These are phyloP conservation scores for Mellilla xanthometata DNA, from an alignment of 2,888 invertebrate genomes.

Conservation along the genomic window DNA sequence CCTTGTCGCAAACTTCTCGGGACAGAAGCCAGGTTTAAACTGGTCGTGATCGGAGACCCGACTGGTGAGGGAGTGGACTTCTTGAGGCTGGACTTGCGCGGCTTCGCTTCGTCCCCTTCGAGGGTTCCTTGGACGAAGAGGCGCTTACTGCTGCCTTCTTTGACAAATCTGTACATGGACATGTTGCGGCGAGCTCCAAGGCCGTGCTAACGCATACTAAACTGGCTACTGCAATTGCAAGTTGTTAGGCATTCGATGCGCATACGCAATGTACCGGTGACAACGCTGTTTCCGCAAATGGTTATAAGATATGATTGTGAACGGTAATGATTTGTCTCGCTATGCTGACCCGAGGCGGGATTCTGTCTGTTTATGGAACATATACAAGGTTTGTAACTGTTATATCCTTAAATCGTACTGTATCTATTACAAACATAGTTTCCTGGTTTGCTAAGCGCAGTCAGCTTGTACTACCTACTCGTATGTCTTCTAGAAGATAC, in stretches of 20 bases:
- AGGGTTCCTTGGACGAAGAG: slow-evolving; percentile 90
- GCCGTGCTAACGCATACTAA: slow-evolving; percentile 63
- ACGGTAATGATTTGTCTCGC: slow-evolving; percentile 15
- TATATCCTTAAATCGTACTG: too few relatives aligned
- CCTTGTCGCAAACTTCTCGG: slow-evolving; percentile 80
- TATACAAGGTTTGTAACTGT: slow-evolving; percentile 8
- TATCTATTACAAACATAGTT: too few relatives aligned
- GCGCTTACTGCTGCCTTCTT: slow-evolving; percentile 85
- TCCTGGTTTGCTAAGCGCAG: too few relatives aligned
- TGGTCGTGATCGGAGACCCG: slow-evolving; percentile 85
- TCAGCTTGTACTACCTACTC: too few relatives aligned
- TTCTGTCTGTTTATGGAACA: slow-evolving; percentile 14
- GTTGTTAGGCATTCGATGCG: slow-evolving; percentile 71
- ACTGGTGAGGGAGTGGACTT: slow-evolving; percentile 72
- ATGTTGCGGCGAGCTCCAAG: slow-evolving; percentile 77
- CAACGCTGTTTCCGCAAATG: slow-evolving; percentile 29
- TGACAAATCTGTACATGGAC: slow-evolving; percentile 92
- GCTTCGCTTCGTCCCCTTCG: slow-evolving; percentile 83
- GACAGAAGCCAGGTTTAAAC: slow-evolving; percentile 81
- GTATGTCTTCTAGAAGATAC: too few relatives aligned
- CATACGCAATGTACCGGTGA: slow-evolving; percentile 41
- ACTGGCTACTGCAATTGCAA: slow-evolving; percentile 50
- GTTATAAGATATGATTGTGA: slow-evolving; percentile 13
- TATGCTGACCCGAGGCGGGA: slow-evolving; percentile 7
- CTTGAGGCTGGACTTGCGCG: slow-evolving; percentile 78